Conservation (phyloP, 1,140 invertebrate species). For the Teleopsis dalmanni region DNA sequence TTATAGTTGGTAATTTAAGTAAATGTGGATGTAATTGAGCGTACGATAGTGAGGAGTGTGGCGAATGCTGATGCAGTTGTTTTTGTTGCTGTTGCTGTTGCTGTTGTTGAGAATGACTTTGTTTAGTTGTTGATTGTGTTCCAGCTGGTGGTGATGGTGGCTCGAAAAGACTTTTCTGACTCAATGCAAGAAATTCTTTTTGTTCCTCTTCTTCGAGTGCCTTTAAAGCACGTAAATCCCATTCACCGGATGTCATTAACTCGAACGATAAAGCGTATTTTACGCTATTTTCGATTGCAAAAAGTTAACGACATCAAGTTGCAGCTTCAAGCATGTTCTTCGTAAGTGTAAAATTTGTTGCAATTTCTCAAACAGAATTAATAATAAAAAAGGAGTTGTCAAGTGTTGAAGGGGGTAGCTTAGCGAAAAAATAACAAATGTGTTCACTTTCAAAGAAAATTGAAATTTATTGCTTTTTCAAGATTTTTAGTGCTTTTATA, state of each 20-base stretch:
- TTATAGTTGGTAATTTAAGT: constrained; percentile 35
- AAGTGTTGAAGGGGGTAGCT: no score
- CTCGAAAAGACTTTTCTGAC: constrained; percentile 32
- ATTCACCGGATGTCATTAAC: constrained; percentile 38
- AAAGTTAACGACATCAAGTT: no score
- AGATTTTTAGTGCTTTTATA: no score
- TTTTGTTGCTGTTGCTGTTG: constrained; percentile 4
- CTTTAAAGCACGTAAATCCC: constrained; percentile 40
- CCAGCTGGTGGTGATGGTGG: constrained; percentile 20
- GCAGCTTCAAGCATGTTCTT: no score
- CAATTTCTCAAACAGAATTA: no score
- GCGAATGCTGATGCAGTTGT: not conserved
- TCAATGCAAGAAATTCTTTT: constrained; percentile 34
- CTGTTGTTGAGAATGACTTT: not conserved
- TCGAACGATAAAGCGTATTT: no score
- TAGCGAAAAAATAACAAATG: no score
- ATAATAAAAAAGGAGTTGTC: no score
- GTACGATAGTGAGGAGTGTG: constrained; percentile 15
- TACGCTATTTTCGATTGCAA: no score
- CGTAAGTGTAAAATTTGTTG: no score
- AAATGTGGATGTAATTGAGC: constrained; percentile 36
- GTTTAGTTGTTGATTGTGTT: not conserved
- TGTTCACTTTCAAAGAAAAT: no score
- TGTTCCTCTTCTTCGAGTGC: constrained; percentile 41
- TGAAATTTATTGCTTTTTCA: no score